Evolutionary conservation across 1,140 invertebrate genomes (phyloP), one percentile per base, ranked within the genome.

Genomic region (Eriosoma lanigerum): DNA sequence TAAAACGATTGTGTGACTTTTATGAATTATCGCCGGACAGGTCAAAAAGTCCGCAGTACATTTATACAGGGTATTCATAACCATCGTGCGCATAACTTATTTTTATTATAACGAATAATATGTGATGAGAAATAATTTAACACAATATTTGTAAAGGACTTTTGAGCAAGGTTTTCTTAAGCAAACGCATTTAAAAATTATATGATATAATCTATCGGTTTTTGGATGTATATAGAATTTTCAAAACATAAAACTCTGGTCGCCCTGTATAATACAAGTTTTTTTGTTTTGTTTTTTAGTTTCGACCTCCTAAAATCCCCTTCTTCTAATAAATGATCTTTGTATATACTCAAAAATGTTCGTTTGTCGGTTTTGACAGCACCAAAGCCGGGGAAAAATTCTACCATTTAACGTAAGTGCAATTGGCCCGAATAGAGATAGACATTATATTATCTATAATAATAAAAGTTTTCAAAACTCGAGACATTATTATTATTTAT

Each of bases 1-100:
- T 38, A 50, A 73, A 73, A 54, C n/a, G 72, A 50, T 62, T 81
- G 46, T 44, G 52, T 50, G 62, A 64, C 29, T 76, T 32, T 68
- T 50, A 54, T 76, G 81, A 80, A 54, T 60, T 73, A 64, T 80
- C 38, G 21, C 29, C 62, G 32, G 38, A 24, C 46, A 48, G 21
- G 38, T 81, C 68, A 60, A 81, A 81, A 73, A 26, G 54, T 81
- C 54, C 6, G 32, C 3, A 17, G 29, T 38, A 15, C n/a, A n/a
- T n/a, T n/a, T n/a, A n/a, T n/a, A n/a, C n/a, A n/a, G n/a, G n/a
- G n/a, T n/a, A n/a, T n/a, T n/a, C n/a, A n/a, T n/a, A n/a, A n/a
- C n/a, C n/a, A n/a, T n/a, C n/a, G n/a, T n/a, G n/a, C n/a, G n/a
- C n/a, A n/a, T n/a, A n/a, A n/a, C n/a, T n/a, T n/a, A n/a, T n/a